Base-by-base conservation (phyloP, 92 coral and sea anemone genomes). In the Umimayanthus chanpuru region DNA sequence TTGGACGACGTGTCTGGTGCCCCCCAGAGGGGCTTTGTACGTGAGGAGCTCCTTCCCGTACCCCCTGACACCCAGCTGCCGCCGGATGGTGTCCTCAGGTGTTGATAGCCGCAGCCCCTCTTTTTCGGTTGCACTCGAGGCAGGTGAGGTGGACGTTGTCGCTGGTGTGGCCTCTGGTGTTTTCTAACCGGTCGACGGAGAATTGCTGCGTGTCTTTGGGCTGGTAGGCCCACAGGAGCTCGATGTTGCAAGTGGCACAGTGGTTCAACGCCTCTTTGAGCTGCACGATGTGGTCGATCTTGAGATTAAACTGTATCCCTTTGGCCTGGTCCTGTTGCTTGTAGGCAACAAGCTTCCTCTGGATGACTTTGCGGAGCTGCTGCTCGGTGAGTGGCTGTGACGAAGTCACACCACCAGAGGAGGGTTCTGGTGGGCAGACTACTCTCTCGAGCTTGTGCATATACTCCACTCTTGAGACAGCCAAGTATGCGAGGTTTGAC, bases 371-470 rank as follows among this genome's bases (percentile, higher is more conserved):
- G 36, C 36, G 36, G 36, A 32, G 36, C 15, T 36, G 49, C 72
- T 80, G 84, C 71, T 80, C 71, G 9, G 84, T 56, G 41, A 2
- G 41, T n/a, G 3, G 30, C 21, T 26, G 20, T 28, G 26, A 0
- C 43, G 8, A 30, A 25, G 40, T 14, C 15, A 7, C 26, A 23
- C 2, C 8, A 1, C 67, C 30, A 28, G n/a, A n/a, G n/a, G n/a
- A n/a, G n/a, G n/a, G n/a, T 47, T 80, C 49, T 9, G 55, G 23
- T 3, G 25, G 73, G 18, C 73, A 32, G 26, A 7, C 21, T 6
- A 81, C 75, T 5, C 85, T 16, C 36, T 64, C 85, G 32, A 61
- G 74, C 74, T 81, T 39, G 11, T 39, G 74, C 55, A 81, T 64
- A n/a, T 81, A 81, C 55, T 55, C 75, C 32, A 81, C 85, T 2